Base-by-base conservation (phyloP, 23 tunicate species). In the Clavelina lepadiformis region DNA sequence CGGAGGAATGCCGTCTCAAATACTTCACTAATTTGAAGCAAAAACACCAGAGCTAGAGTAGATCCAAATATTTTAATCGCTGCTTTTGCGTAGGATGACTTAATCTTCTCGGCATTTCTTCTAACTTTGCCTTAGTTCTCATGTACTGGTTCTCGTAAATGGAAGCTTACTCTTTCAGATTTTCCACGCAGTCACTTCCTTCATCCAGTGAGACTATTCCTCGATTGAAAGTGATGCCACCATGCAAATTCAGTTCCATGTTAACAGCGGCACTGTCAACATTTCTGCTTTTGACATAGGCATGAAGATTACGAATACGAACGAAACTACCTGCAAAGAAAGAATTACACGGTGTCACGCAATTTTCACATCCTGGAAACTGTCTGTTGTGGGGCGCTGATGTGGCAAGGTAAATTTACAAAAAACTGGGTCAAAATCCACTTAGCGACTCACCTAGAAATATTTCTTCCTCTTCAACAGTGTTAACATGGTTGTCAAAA, bases 241-340 rank as follows among this genome's bases (percentile, higher is more conserved):
- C 71, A 35, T 74, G 80, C 15, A 74, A 31, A 28, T 28, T 34
- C 50, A 74, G 59, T 3, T 74, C 80, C 36, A 51, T 51, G 1
- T 28, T 26, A n/a, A 30, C 18, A 24, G 44, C 29, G 26, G 58
- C 23, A 13, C 38, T 23, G 22, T 55, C 31, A 2, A 22, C 32
- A 19, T 45, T 19, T 11, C 31, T 7, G 38, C 6, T 33, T 45
- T 58, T 58, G 28, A 68, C 41, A 28, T 57, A 44, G 7, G 78
- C 78, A 44, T 72, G 78, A 28, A 72, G n/a, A 31, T 72, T 72
- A 58, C 57, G 59, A 38, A 72, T 41, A 5, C 78, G 78, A 38
- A 72, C 54, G 46, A 56, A 72, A 23, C 54, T 22, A 27, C 78
- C 78, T 72, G 18, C 5, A 69, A 69, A 41, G 15, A 41, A 15